Evolutionary conservation across 2,113 vertebrate genomes (phyloP), one percentile per base, ranked within the genome.

Genomic region (Manacus vitellinus): DNA sequence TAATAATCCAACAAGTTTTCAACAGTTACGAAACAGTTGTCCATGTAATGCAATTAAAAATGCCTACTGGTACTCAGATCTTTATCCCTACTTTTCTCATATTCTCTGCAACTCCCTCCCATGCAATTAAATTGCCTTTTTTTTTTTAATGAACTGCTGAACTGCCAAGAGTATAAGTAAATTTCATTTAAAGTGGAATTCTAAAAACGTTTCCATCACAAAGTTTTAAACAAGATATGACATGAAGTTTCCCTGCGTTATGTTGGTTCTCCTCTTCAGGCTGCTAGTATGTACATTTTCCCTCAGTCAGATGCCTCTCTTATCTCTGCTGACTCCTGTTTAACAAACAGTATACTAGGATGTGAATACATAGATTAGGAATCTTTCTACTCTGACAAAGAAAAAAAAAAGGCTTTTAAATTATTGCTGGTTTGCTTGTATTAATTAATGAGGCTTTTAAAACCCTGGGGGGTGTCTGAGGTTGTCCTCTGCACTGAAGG

Each of bases 1-100:
- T 87, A 87, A 73, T 62, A 83, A 66, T 59, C 56, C 21, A 88
- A 63, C 23, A 85, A 71, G n/a, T 54, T 92, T 81, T 68, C 65
- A 8, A 24, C 92, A 14, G 12, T 74, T 84, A 67, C 14, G 1
- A 63, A 95, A 68, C 14, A 41, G 27, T 39, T 89, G 79, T n/a
- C 43, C 13, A 4, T 54, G 17, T 43, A 85, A 90, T 27, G 33
- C 58, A 84, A 77, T 93, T 85, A 33, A 86, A 92, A 94, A 61
- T 51, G 46, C 63, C 56, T 76, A 16, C 30, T 75, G 65, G 19
- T 78, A 43, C 59, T 83, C 37, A 70, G 63, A 80, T 80, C 35
- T 84, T 88, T 92, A 88, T 89, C 46, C 44, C 23, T 58, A 44
- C 37, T 86, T 73, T 81, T 74, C 47, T 81, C 51, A 63, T 59